Percentiles rank a stretch among this genome's conserved stretches.
phyloP scores from a whole-genome alignment of 1,140 invertebrate species.

The Goniozus legneri region DNA sequence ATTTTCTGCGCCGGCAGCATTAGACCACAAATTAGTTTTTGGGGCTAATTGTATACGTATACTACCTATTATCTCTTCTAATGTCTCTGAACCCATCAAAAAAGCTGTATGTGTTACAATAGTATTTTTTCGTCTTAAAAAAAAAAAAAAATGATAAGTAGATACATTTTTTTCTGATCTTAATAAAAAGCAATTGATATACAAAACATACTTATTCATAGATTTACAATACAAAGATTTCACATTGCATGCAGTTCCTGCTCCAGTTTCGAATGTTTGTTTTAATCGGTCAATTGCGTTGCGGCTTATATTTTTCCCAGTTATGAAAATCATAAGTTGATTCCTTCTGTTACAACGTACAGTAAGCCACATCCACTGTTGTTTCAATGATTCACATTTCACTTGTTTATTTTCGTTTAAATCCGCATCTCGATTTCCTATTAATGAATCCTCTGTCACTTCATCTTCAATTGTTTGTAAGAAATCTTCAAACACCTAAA shows the following conservation, averaged over 20 bases:
- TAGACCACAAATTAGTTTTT: constrained; percentile 50
- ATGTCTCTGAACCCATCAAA: constrained; percentile 44
- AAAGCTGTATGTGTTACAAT: constrained; percentile 41
- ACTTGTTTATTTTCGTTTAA: constrained; percentile 19
- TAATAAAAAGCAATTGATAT: constrained; percentile 3
- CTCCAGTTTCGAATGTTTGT: constrained; percentile 37
- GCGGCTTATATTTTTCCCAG: constrained; percentile 42
- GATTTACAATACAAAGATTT: constrained; percentile 51
- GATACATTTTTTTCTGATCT: background rate
- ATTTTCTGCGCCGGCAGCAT: constrained; percentile 42
- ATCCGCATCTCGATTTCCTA: constrained; percentile 5
- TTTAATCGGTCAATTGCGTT: constrained; percentile 43
- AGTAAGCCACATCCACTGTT: constrained; percentile 43
- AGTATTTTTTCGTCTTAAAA: constrained; percentile 33
- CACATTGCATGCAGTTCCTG: constrained; percentile 46
- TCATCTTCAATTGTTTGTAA: constrained; percentile 27
- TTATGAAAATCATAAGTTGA: constrained; percentile 49
- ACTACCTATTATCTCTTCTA: constrained; percentile 47
- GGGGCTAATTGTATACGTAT: constrained; percentile 47
- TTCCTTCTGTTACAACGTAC: constrained; percentile 46
- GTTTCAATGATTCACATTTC: constrained; percentile 22
- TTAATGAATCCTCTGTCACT: background rate
- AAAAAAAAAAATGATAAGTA: constrained; percentile 10
- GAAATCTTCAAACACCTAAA: constrained; percentile 43
- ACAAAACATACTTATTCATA: constrained; percentile 37